Base-by-base conservation (phyloP, 2,113 vertebrate species). In the Tragelaphus buxtoni region DNA sequence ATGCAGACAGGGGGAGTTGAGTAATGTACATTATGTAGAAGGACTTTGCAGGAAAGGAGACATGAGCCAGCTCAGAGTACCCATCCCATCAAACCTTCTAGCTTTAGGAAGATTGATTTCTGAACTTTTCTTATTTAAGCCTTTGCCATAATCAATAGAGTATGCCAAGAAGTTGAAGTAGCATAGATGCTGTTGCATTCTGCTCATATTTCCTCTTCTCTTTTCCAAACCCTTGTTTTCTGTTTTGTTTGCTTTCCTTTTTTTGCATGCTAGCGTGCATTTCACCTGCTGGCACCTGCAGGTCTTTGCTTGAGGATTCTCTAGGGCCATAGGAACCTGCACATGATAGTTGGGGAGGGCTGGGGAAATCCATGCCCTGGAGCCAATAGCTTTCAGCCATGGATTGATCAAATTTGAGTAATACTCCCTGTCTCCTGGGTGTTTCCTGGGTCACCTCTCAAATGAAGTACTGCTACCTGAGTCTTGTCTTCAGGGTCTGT, bases 271-370 rank as follows among this genome's bases (percentile, higher is more conserved):
- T 60, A 49, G 28, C 3, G 6, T 53, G 1, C 8, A 2, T 7
- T 26, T 9, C 4, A 14, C 60, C 76, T 65, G 32, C 30, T 77
- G 55, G 22, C 18, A 60, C 8, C 26, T 76, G 13, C 6, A 47
- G 6, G 4, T 61, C 45, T 86, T 55, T 82, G 30, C 35, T 26
- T 39, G 45, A 14, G 32, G 20, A 10, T 20, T 47, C 9, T 65
- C 35, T 26, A 7, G 28, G n/a, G 8, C 53, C 12, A 6, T 2
- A 60, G 35, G 35, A 74, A 49, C 45, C 65, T 42, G 4, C 9
- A 35, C 0, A 0, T 49, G 20, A 9, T 24, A n/a, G 0, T 53
- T 11, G 17, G 61, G 35, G 69, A 72, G 56, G 30, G 39, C n/a
- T 14, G 28, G 35, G 10, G 49, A 80, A 58, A 69, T 20, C 24